phyloP scores from a whole-genome alignment of 64 coral and sea anemone species.

The Platygyra sinensis region DNA sequence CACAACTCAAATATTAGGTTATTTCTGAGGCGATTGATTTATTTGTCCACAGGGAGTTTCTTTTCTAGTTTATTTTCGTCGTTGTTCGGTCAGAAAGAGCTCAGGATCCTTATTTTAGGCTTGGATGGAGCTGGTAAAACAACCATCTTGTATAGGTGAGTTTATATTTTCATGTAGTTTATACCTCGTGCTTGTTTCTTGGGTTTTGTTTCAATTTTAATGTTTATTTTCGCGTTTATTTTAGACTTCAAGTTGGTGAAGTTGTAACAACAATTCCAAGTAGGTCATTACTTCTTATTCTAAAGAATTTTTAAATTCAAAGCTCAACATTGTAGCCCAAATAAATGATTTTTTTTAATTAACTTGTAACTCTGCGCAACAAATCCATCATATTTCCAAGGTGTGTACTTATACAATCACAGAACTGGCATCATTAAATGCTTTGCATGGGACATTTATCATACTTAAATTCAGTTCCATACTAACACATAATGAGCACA shows the following conservation, averaged over 20 bases:
- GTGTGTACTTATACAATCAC: too few relatives aligned
- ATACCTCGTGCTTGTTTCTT: too few relatives aligned
- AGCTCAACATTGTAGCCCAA: too few relatives aligned
- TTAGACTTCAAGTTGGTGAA: conserved; percentile 98
- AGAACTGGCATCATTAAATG: too few relatives aligned
- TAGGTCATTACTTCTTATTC: conserved; percentile 27
- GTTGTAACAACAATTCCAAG: conserved; percentile 99
- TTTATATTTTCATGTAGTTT: not conserved
- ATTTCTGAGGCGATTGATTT: not conserved
- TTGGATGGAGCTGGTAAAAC: conserved; percentile 98
- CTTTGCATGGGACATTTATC: too few relatives aligned
- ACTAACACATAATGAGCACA: too few relatives aligned
- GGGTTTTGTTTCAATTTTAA: not conserved
- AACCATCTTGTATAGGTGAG: conserved; percentile 89
- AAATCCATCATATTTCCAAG: too few relatives aligned
- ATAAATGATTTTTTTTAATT: too few relatives aligned
- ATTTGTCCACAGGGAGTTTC: conserved; percentile 73
- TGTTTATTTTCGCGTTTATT: conserved; percentile 1
- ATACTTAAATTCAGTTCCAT: too few relatives aligned
- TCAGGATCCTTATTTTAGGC: conserved; percentile 92
- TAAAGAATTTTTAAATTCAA: too few relatives aligned
- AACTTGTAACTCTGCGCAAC: too few relatives aligned
- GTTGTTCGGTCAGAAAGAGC: conserved; percentile 92
- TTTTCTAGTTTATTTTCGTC: conserved; percentile 96
- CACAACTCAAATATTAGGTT: not conserved